A percentile compares a stretch with the other conserved stretches of the same genome.
Conservation (phyloP, 1,140 invertebrate genomes). For the Drosophila nikananu region DNA sequence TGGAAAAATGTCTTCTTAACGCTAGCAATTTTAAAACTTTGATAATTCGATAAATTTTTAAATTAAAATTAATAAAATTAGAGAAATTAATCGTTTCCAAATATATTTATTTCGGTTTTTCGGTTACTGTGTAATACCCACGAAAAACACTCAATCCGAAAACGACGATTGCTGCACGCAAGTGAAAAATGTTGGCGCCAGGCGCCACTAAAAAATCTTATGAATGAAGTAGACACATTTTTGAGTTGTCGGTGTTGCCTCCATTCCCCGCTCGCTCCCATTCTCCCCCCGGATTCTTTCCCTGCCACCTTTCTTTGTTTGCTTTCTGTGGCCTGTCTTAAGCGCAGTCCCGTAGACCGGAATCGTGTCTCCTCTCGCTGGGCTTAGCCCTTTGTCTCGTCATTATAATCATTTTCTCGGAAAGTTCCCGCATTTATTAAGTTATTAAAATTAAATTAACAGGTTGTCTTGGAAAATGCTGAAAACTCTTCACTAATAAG, state of each 20-base stretch:
- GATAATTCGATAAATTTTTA: no score
- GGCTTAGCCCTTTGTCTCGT: slow-evolving; percentile 22
- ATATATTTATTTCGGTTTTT: neutral
- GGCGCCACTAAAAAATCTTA: slow-evolving; percentile 82
- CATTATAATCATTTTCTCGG: slow-evolving; percentile 68
- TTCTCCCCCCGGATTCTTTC: slow-evolving; percentile 7
- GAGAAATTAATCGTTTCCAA: no score
- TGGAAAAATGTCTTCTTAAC: no score
- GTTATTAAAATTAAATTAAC: slow-evolving; percentile 77
- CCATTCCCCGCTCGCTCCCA: neutral
- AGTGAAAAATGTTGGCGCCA: slow-evolving; percentile 83
- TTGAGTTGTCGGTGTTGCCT: slow-evolving; percentile 51
- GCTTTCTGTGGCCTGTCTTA: slow-evolving; percentile 42
- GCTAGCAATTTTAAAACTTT: no score
- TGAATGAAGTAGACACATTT: slow-evolving; percentile 83
- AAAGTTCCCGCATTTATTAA: slow-evolving; percentile 75
- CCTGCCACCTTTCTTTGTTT: slow-evolving; percentile 26
- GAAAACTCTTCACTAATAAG: slow-evolving; percentile 57
- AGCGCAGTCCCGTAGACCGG: slow-evolving; percentile 46
- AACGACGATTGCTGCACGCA: slow-evolving; percentile 73
- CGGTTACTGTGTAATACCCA: slow-evolving; percentile 22
- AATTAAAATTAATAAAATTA: neutral
- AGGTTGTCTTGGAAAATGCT: slow-evolving; percentile 43
- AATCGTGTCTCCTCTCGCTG: slow-evolving; percentile 52
- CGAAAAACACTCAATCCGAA: slow-evolving; percentile 25